Evolutionary conservation across 2,113 vertebrate genomes (phyloP).

Genomic region (Lucifuga dentata): DNA sequence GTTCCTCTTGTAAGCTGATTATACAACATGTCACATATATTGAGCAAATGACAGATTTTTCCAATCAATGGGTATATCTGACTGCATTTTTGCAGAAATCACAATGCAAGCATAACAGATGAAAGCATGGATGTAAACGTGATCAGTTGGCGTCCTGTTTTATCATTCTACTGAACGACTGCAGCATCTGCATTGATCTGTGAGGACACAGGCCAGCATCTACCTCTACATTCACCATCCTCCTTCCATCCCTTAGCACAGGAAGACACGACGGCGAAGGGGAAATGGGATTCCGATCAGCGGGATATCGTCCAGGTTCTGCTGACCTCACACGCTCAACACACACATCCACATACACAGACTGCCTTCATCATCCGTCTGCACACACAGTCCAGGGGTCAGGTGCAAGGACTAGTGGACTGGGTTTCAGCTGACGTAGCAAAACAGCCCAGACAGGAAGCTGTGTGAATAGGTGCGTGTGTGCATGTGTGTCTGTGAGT

Average conservation of each 20-base stretch:
- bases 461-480: constrained; percentile 51
- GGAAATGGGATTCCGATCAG: constrained; percentile 80
- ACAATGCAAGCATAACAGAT: too few relatives aligned
- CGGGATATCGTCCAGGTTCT: constrained; percentile 77
- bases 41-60: too few relatives aligned
- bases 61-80: too few relatives aligned
- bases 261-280: constrained; percentile 65
- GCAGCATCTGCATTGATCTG: constrained; percentile 69
- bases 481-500: constrained; percentile 18
- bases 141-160: constrained; percentile 44
- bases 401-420: constrained; percentile 78
- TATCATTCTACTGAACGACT: constrained; percentile 17
- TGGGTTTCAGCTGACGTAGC: constrained; percentile 78
- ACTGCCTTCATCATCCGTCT: constrained; percentile 51
- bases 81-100: too few relatives aligned
- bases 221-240: constrained; percentile 41
- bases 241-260: constrained; percentile 43
- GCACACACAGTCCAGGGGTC: constrained; percentile 69
- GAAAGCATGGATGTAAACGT: too few relatives aligned
- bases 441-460: constrained; percentile 70
- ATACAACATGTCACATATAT: too few relatives aligned
- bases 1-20: too few relatives aligned
- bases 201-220: constrained; percentile 48
- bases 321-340: constrained; percentile 64
- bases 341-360: constrained; percentile 53